Conservation (phyloP, 2,113 vertebrate genomes). For the Uria lomvia region DNA sequence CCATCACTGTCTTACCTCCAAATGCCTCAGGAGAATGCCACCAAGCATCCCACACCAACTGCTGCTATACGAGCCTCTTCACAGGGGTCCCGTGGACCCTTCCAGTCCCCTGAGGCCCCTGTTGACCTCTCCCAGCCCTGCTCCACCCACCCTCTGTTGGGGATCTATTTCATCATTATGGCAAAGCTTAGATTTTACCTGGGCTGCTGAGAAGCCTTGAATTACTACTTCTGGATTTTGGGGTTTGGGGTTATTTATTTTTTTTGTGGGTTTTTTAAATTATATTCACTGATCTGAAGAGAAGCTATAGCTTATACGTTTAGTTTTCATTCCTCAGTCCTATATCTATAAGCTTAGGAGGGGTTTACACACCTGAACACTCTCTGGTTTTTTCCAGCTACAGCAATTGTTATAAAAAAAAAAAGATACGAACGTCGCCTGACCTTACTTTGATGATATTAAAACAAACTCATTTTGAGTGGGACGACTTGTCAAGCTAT, state of each 20-base stretch:
- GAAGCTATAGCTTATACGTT: neutral
- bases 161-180: neutral
- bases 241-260: no score
- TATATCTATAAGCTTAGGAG: neutral
- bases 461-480: slow-evolving; percentile 7
- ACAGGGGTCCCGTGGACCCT: neutral
- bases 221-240: neutral
- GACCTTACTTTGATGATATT: neutral
- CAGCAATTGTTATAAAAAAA: neutral
- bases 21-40: neutral
- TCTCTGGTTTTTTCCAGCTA: neutral
- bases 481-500: neutral
- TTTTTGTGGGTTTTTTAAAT: neutral
- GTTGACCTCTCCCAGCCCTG: neutral
- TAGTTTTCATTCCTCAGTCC: neutral
- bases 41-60: neutral
- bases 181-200: neutral
- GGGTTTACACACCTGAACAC: neutral
- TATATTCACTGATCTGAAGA: neutral
- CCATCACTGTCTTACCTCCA: neutral
- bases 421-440: neutral
- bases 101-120: neutral
- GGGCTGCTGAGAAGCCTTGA: neutral
- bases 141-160: no score
- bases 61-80: neutral